Base-by-base conservation (phyloP, 2,888 invertebrate species). In the Caenorhabditis uteleia region DNA sequence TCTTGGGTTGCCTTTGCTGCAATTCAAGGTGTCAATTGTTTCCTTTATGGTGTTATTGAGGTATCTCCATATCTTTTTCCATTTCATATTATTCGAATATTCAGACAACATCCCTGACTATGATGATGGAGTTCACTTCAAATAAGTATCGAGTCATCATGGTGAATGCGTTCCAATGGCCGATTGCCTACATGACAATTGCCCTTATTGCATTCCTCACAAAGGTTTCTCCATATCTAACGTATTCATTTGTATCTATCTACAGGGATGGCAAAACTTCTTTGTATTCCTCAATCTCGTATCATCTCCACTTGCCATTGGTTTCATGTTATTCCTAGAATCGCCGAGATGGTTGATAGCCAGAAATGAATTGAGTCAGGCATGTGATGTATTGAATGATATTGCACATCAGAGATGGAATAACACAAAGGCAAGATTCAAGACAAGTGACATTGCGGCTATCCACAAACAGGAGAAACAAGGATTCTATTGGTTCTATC, bases 41-140 rank as follows among this genome's bases (percentile, higher is more conserved):
- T 80, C 56, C 44, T 80, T 18, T 81, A 81, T 50, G 80, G 80
- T 27, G 58, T 78, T 27, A 73, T 80, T 25, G 80, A 79, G 64
- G 77, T 77, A 20, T 21, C 18, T 18, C 18, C 4, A 21, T 6
- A 34, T 26, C 20, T 7, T 36, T 16, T 8, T 39, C 16, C 20
- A n/a, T 39, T 20, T 5, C 39, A n/a, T 39, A 7, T 18, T 6
- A 45, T 26, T 23, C n/a, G 23, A 18, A 18, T 14, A 21, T 57
- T 49, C 23, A 67, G 64, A 61, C 60, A n/a, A 77, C 77, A 6
- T 65, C 74, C 1, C 50, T 79, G 14, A 75, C 78, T 6, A 64
- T 80, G 72, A 72, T 80, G 77, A 77, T 80, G 72, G 80, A 80
- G 48, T 77, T 73, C 58, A 80, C 80, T 3, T 77, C 74, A 55